Conservation (phyloP, 2,113 vertebrate species). For the Ibidorhyncha struthersii region DNA sequence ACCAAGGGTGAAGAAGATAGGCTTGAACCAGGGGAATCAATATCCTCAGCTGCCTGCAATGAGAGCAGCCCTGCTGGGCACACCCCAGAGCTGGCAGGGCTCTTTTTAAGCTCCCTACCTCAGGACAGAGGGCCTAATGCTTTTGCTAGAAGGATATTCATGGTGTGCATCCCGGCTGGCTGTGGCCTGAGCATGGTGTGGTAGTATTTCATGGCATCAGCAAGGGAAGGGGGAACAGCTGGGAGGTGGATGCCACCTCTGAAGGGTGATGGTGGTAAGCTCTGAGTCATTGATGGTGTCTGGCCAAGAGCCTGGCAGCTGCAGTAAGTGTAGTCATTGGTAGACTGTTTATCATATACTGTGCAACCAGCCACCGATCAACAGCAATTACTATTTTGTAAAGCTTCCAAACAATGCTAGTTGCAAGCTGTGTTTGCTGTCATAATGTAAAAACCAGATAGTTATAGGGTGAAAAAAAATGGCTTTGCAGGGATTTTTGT, state of each 20-base stretch:
- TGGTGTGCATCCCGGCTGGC: background rate
- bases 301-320: background rate
- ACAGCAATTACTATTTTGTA: background rate
- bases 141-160: background rate
- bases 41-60: background rate
- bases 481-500: background rate
- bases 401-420: background rate
- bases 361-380: background rate
- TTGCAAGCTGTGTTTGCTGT: background rate
- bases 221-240: background rate
- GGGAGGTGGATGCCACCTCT: background rate
- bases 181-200: accelerated
- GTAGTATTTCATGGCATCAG: background rate
- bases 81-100: background rate
- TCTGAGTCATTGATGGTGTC: background rate
- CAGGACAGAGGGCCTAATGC: background rate
- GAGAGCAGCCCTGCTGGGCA: background rate
- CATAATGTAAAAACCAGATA: background rate
- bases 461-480: background rate
- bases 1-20: background rate
- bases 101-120: background rate
- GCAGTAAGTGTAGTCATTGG: background rate
- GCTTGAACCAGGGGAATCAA: background rate
- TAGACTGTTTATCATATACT: background rate
- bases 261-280: background rate